Base-by-base conservation (phyloP, 2,888 invertebrate genomes). In the Parnassius smintheus region DNA sequence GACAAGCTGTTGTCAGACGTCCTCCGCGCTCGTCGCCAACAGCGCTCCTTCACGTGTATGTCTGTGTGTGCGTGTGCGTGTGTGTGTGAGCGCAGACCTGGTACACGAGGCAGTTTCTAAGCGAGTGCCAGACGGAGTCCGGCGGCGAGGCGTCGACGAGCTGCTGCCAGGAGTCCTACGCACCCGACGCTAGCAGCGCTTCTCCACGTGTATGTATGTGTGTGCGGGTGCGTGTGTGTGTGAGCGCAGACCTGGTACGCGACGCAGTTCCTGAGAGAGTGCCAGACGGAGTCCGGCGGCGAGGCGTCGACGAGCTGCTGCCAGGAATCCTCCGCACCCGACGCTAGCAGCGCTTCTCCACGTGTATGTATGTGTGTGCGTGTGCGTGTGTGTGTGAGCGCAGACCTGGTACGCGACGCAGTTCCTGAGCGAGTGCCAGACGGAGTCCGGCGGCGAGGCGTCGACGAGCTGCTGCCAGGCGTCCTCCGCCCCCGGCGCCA, bases 341-440 rank as follows among this genome's bases (percentile, higher is more conserved):
- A 76, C 88, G 83, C 84, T 11, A 76, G 73, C 61, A 90, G 80
- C 56, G 82, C 74, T 18, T 18, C 18, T n/a, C n/a, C n/a, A 25
- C 4, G 25, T 2, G 25, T 25, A 2, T 25, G 25, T 25, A 1
- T 25, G 3, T 25, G 25, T 25, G 1, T 25, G 25, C 2, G 25
- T 25, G 25, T 35, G 4, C 7, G 4, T 35, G 35, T 35, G 35
- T 2, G 22, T 53, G 42, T 42, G 58, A 4, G 9, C 42, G n/a
- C 4, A 4, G n/a, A 88, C 91, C 83, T 91, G 91, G 66, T 91
- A 86, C 22, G 86, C 83, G 11, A 89, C 84, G 59, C 91, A 91
- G 76, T 91, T 88, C 62, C 81, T 73, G 0, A 91, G 76, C 2
- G 88, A 87, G 65, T 91, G 91, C 91, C 91, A 91, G 50, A 86